Conservation (phyloP, 2,113 vertebrate genomes). For the Gymnogyps californianus region DNA sequence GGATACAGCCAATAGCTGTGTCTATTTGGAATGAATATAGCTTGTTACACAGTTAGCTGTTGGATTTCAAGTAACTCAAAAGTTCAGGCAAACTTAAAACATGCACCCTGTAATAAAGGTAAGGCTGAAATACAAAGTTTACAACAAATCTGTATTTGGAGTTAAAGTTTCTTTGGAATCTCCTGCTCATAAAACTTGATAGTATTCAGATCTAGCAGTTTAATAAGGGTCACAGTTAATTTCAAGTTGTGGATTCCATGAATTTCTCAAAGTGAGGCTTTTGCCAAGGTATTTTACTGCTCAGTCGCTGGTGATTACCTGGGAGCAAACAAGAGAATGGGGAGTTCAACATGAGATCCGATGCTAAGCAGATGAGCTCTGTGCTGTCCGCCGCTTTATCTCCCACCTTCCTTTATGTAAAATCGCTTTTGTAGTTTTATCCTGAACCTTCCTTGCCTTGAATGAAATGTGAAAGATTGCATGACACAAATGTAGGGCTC, state of each 20-base stretch:
- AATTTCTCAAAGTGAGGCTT: background rate
- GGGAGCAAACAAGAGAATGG: background rate
- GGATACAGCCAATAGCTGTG: background rate
- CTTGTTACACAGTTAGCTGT: background rate
- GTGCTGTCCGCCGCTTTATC: background rate
- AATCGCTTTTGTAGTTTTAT: background rate
- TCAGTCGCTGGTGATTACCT: background rate
- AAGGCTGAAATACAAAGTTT: background rate
- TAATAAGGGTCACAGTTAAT: background rate
- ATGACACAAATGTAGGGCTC: background rate
- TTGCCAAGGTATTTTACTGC: background rate
- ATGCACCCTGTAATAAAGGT: background rate
- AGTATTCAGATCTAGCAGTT: background rate
- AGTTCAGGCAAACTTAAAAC: background rate
- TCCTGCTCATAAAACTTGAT: background rate
- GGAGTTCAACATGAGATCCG: background rate
- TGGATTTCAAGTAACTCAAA: background rate
- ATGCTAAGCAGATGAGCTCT: background rate
- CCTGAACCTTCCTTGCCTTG: background rate
- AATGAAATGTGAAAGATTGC: background rate
- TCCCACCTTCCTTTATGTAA: background rate
- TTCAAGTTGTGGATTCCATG: background rate
- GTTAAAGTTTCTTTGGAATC: background rate
- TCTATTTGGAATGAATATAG: background rate
- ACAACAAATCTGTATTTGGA: background rate